phyloP scores from a whole-genome alignment of 2,888 invertebrate species.

The Trachelus tabidus region DNA sequence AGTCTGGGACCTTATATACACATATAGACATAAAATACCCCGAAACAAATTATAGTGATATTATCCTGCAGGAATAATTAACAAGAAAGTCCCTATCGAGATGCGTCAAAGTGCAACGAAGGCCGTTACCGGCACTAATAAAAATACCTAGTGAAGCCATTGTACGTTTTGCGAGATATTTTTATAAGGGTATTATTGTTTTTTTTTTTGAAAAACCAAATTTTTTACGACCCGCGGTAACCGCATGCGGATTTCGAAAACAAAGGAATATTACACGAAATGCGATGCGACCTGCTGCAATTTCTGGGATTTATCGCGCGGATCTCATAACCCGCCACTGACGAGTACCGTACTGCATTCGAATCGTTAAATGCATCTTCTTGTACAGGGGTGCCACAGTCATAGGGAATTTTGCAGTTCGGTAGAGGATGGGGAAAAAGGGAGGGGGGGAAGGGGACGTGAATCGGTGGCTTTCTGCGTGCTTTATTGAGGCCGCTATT shows the following conservation, averaged over 20 bases:
- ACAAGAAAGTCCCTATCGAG: too few relatives aligned
- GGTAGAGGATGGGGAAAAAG: not conserved
- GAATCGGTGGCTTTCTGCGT: not conserved
- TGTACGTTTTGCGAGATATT: not conserved
- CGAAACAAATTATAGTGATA: too few relatives aligned
- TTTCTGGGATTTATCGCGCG: not conserved
- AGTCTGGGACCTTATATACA: not conserved
- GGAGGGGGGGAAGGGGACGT: not conserved
- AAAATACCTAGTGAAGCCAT: not conserved
- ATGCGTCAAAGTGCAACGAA: not conserved
- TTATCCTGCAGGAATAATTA: too few relatives aligned
- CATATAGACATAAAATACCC: too few relatives aligned
- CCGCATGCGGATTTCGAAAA: not conserved
- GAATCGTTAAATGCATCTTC: constrained; percentile 5
- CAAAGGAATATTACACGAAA: not conserved
- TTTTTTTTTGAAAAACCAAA: not conserved
- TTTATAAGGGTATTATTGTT: not conserved
- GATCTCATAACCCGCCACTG: not conserved
- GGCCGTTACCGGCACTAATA: not conserved
- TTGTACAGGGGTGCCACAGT: not conserved
- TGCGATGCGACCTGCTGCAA: not conserved
- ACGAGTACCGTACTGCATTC: not conserved
- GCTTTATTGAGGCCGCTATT: not conserved
- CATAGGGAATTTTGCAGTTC: not conserved
- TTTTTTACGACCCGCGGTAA: not conserved